Conservation (phyloP, 2,113 vertebrate genomes). For the Canis aureus region DNA sequence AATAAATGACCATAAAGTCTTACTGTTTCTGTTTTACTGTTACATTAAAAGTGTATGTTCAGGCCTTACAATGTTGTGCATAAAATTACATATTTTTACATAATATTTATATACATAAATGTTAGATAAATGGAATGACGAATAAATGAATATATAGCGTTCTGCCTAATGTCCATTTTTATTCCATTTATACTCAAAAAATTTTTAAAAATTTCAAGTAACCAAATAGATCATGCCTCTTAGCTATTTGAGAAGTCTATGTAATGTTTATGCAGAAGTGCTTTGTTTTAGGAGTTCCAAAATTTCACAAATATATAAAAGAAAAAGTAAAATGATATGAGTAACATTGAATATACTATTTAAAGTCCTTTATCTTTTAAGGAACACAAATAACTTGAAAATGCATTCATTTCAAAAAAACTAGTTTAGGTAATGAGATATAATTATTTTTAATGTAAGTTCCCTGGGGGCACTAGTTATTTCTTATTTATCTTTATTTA, state of each 20-base stretch:
- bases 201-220: not conserved
- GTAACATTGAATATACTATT: not conserved
- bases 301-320: not conserved
- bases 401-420: slow-evolving; percentile 17
- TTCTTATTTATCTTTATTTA: slow-evolving; percentile 7
- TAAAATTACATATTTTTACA: not conserved
- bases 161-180: not conserved
- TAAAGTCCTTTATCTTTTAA: slow-evolving; percentile 20
- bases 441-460: slow-evolving; percentile 40
- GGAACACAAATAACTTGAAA: not conserved
- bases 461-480: not conserved
- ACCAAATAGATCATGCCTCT: not conserved
- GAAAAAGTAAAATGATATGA: not conserved
- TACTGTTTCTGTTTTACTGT: not conserved
- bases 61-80: not conserved
- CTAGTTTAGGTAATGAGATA: not conserved
- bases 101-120: not conserved
- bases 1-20: not conserved
- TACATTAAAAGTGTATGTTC: not conserved
- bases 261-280: not conserved
- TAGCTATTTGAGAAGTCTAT: not conserved
- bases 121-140: not conserved
- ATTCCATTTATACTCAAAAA: not conserved
- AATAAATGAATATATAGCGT: not conserved
- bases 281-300: not conserved